Evolutionary conservation across 2,888 invertebrate species (phyloP), one percentile per base, ranked within the genome.

Genomic region (Metallyticus violacea): DNA sequence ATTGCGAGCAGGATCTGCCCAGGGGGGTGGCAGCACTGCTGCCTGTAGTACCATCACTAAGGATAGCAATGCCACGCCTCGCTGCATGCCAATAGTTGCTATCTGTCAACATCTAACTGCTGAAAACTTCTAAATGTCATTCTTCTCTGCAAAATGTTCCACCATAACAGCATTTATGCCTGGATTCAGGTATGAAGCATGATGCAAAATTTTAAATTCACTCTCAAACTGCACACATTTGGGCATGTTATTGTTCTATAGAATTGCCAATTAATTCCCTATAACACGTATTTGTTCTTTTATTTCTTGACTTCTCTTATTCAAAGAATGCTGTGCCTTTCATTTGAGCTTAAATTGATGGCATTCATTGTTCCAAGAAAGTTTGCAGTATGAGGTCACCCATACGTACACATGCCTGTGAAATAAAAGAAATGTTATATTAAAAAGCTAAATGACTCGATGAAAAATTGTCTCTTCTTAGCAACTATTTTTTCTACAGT

Each of bases 1-100:
- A 91, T 97, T 97, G 89, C 94, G 93, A 88, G 94, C 93, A 0
- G 96, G 95, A 91, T 97, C 95, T 85, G 97, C 97, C 97, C 97
- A 97, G 9, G 97, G 96, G 0, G 97, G 97, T 76, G 97, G 96
- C 89, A 96, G 93, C 88, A 97, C 95, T 0, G 95, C 95, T 22
- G 93, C 93, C 79, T 92, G 91, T n/a, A 93, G 93, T 84, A 76
- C 79, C 79, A 86, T 76, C 77, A 81, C 29, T 28, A 84, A 84
- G 26, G 85, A 25, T 22, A 85, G 77, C 6, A 86, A 25, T 80
- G 85, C 81, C 88, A 88, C 80, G 89, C 88, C 77, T 85, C 80
- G 29, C 79, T 40, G 77, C 81, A 76, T 85, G 29, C 79, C 87
- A 62, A 4, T 15, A 15, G 40, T 27, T 76, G 40, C 22, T 62